These are phyloP conservation scores for Carettochelys insculpta DNA, from an alignment of 2,113 vertebrate species.

Conservation along the genomic window DNA sequence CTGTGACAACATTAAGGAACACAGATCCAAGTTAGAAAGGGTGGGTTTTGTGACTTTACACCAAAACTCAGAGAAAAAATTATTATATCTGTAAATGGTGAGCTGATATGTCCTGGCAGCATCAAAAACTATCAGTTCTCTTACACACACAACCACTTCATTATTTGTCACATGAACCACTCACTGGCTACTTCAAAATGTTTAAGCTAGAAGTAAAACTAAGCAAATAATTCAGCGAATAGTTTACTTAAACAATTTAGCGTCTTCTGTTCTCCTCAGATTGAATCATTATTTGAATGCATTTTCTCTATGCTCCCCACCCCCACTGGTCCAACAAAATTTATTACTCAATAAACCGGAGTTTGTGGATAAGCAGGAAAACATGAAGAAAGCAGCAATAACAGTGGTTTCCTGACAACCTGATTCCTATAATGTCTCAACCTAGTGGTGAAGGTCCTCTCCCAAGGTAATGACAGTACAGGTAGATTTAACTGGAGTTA, in stretches of 20 bases:
- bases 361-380: not conserved
- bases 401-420: not conserved
- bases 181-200: not conserved
- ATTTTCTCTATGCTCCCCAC: too few species aligned
- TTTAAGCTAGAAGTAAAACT: not conserved
- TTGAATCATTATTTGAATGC: not conserved
- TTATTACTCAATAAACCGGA: not conserved
- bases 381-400: not conserved
- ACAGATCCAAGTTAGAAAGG: constrained; percentile 74
- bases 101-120: not conserved
- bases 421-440: not conserved
- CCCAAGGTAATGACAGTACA: not conserved
- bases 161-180: not conserved
- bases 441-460: not conserved
- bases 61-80: constrained; percentile 17
- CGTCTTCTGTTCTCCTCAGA: not conserved
- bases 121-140: not conserved
- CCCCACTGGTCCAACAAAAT: not conserved
- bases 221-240: not conserved
- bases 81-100: constrained; percentile 60
- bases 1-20: constrained; percentile 75
- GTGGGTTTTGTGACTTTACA: constrained; percentile 53
- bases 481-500: not conserved
- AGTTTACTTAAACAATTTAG: not conserved
- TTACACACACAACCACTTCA: not conserved